Evolutionary conservation across 2,797 vertebrate species (phyloP).

Genomic region (Erethizon dorsatum): DNA sequence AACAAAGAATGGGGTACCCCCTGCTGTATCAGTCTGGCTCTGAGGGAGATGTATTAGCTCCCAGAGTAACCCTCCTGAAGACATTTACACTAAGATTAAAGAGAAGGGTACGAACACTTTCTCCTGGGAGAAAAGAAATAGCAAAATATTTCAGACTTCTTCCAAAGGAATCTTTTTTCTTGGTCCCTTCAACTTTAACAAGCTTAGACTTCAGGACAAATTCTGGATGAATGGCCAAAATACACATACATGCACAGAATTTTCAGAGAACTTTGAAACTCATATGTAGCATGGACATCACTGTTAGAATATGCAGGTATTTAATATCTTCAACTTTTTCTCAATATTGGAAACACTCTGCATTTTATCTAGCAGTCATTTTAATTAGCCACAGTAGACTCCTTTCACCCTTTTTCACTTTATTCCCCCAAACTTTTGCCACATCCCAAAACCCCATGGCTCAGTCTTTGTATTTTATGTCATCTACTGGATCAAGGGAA

Average conservation of each 20-base stretch:
- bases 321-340: not conserved
- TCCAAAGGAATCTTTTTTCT: conserved; percentile 30
- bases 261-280: conserved; percentile 4
- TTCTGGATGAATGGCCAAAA: not conserved
- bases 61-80: not conserved
- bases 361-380: not conserved
- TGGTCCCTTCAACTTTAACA: not conserved
- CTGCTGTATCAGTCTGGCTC: not conserved
- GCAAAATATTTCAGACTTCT: not conserved
- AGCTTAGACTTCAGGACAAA: not conserved
- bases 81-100: conserved; percentile 15
- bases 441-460: not conserved
- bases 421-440: not conserved
- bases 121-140: not conserved
- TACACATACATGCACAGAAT: not conserved
- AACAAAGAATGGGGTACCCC: not conserved
- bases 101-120: not conserved
- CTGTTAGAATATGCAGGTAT: not conserved
- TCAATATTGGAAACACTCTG: not conserved
- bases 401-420: not conserved
- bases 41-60: not conserved
- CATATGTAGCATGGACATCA: not conserved
- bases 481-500: not conserved
- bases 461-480: not conserved
- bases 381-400: not conserved